A percentile compares a stretch with the other conserved stretches of the same genome.
Conservation (phyloP, 2,113 vertebrate genomes). For the Corythoichthys haematopterus region DNA sequence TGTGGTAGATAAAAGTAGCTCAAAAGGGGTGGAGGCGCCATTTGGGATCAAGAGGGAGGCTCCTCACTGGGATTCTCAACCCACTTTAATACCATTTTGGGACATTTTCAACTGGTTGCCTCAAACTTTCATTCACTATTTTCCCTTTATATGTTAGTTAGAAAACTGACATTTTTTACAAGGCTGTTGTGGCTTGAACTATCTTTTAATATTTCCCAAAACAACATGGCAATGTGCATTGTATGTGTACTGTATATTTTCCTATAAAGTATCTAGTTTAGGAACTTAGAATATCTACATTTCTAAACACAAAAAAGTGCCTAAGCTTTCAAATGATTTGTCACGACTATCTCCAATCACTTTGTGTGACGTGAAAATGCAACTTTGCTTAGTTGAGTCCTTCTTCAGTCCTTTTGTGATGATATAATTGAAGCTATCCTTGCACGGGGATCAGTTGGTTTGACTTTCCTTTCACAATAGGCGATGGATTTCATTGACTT, state of each 20-base stretch:
- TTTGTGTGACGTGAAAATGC: not conserved
- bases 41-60: conserved; percentile 3
- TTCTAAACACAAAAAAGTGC: not conserved
- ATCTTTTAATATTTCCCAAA: too few relatives aligned
- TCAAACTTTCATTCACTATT: not conserved
- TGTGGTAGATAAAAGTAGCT: conserved; percentile 9
- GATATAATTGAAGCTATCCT: conserved; percentile 8
- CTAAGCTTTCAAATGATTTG: not conserved
- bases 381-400: not conserved
- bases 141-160: not conserved
- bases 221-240: too few relatives aligned
- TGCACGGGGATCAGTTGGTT: not conserved
- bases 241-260: too few relatives aligned
- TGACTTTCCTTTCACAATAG: conserved; percentile 39
- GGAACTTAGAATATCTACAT: not conserved
- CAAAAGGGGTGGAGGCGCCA: not conserved
- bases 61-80: not conserved
- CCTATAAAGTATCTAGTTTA: not conserved
- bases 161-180: not conserved
- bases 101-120: not conserved
- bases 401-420: conserved; percentile 8
- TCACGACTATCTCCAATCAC: not conserved
- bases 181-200: not conserved
- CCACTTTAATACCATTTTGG: not conserved
- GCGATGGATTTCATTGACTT: conserved; percentile 35